These are phyloP conservation scores for Thaumetopoea pityocampa DNA, from an alignment of 1,140 invertebrate genomes.

Conservation along the genomic window DNA sequence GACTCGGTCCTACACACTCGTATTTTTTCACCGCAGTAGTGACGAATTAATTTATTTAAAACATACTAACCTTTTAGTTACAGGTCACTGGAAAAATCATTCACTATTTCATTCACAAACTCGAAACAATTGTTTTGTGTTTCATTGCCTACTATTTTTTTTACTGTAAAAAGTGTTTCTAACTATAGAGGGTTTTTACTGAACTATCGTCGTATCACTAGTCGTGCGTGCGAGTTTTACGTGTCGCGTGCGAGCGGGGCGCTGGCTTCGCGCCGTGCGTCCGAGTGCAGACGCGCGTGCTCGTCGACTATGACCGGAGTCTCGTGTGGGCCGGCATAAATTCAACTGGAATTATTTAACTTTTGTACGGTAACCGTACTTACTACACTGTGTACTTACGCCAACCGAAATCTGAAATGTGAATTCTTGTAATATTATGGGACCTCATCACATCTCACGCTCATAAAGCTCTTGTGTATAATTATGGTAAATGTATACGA, in stretches of 20 bases:
- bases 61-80: slow-evolving; percentile 51
- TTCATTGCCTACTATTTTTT: too few species aligned
- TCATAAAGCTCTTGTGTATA: too few species aligned
- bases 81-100: slow-evolving; percentile 47
- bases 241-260: slow-evolving; percentile 33
- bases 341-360: slow-evolving; percentile 29
- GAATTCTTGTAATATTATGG: too few species aligned
- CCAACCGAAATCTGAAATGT: slow-evolving; percentile 16
- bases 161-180: too few species aligned
- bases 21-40: background rate
- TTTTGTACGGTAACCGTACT: slow-evolving; percentile 19
- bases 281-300: slow-evolving; percentile 36
- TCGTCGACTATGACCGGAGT: slow-evolving; percentile 43
- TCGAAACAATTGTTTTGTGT: background rate
- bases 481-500: too few species aligned
- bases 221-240: slow-evolving; percentile 24
- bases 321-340: slow-evolving; percentile 23
- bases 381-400: slow-evolving; percentile 20
- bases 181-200: too few species aligned
- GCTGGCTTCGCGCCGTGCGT: slow-evolving; percentile 34
- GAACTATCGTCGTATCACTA: slow-evolving; percentile 14
- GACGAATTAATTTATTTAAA: slow-evolving; percentile 19
- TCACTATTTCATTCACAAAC: slow-evolving; percentile 41
- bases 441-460: too few species aligned
- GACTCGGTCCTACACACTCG: too few species aligned